Conservation (phyloP, 2,113 vertebrate genomes). For the Puntigrus tetrazona region DNA sequence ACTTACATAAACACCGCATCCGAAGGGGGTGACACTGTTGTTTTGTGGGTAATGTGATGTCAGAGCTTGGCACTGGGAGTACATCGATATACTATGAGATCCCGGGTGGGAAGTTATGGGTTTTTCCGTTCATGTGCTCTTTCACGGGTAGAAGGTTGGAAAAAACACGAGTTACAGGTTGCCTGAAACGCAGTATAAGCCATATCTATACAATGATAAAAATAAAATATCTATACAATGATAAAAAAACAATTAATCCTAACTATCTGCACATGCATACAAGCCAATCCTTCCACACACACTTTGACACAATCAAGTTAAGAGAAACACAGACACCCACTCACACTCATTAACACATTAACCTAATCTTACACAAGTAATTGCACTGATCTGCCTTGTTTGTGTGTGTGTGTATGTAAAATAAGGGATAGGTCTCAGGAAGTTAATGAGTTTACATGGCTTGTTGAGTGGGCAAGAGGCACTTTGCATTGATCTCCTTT, state of each 20-base stretch:
- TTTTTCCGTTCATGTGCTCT: too few relatives aligned
- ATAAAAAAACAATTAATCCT: conserved; percentile 9
- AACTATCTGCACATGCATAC: conserved; percentile 9
- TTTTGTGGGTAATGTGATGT: too few relatives aligned
- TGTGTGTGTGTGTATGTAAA: conserved; percentile 70
- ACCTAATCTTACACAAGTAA: conserved; percentile 37
- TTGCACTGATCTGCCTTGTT: conserved; percentile 24
- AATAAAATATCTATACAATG: conserved; percentile 8
- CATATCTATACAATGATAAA: too few relatives aligned
- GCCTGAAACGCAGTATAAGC: too few relatives aligned
- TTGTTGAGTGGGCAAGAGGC: conserved; percentile 74
- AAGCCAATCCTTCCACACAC: conserved; percentile 2
- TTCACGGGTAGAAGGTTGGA: too few relatives aligned
- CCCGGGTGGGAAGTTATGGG: too few relatives aligned
- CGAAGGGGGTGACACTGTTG: too few relatives aligned
- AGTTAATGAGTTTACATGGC: conserved; percentile 74
- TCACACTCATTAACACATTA: conserved; percentile 42
- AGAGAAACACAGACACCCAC: conserved; percentile 31
- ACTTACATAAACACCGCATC: too few relatives aligned
- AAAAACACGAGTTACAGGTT: too few relatives aligned
- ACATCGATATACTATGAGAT: too few relatives aligned
- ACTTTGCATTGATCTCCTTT: conserved; percentile 78
- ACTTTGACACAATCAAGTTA: conserved; percentile 44
- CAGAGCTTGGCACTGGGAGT: too few relatives aligned
- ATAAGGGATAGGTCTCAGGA: conserved; percentile 52